phyloP scores from a whole-genome alignment of 2,888 invertebrate species.

The Eudasyphora cyanicolor region DNA sequence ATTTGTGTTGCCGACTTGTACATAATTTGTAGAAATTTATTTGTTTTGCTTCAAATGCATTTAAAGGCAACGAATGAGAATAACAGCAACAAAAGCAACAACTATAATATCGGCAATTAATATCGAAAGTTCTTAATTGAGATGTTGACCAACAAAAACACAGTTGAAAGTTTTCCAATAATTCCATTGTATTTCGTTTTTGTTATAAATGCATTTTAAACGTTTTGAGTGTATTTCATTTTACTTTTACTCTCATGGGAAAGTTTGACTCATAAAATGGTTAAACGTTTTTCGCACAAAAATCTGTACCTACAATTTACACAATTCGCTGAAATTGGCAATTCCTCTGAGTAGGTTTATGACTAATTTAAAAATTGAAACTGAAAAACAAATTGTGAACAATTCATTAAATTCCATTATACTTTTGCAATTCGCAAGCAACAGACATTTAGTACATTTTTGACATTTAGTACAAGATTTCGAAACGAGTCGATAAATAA shows the following conservation, averaged over 20 bases:
- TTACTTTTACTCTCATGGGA: not conserved
- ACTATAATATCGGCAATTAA: not conserved
- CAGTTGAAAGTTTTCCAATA: not conserved
- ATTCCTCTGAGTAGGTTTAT: no score
- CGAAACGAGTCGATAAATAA: no score
- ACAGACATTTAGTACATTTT: no score
- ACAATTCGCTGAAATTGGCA: no score
- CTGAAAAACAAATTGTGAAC: no score
- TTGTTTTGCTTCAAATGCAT: not conserved
- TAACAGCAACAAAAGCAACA: not conserved
- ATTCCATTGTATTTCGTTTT: not conserved
- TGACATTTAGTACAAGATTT: no score
- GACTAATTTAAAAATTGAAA: no score
- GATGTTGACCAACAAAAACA: not conserved
- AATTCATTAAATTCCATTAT: no score
- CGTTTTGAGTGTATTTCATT: not conserved
- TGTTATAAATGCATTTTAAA: not conserved
- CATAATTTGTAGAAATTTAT: conserved; percentile 20
- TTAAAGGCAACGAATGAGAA: not conserved
- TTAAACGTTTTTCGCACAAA: not conserved
- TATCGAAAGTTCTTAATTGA: conserved; percentile 34
- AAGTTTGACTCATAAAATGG: not conserved
- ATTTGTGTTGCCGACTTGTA: not conserved
- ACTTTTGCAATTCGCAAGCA: no score
- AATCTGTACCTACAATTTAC: no score